A percentile compares a stretch with the other conserved stretches of the same genome.
Evolutionary conservation across 2,113 vertebrate genomes (phyloP).

Genomic region (Heterocephalus glaber): DNA sequence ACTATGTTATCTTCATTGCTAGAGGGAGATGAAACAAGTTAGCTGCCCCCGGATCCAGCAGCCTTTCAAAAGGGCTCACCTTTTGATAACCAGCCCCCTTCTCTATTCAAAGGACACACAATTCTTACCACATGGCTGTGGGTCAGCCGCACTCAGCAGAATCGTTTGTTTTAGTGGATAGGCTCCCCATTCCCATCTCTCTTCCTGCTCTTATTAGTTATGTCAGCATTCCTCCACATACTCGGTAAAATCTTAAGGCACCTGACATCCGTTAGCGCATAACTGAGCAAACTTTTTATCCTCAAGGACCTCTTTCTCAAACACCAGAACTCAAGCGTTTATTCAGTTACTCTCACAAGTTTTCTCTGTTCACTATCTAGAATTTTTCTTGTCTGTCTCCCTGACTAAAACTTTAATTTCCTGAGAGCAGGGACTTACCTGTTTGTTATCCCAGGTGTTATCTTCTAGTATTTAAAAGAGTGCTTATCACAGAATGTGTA

Average conservation of each 20-base stretch:
- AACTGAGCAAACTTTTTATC: not conserved
- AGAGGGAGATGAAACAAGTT: not conserved
- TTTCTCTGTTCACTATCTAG: not conserved
- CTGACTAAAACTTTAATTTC: not conserved
- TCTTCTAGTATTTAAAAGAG: not conserved
- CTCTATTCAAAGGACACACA: not conserved
- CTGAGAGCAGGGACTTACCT: not conserved
- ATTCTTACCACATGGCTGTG: not conserved
- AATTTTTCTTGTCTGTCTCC: not conserved
- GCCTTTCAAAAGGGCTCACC: not conserved
- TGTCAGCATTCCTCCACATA: not conserved
- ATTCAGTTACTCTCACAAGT: not conserved
- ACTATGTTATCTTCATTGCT: not conserved
- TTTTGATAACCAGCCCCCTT: not conserved
- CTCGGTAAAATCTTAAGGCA: not conserved
- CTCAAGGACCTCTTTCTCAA: not conserved
- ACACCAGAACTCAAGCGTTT: not conserved
- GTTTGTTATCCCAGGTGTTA: not conserved
- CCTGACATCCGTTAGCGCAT: not conserved
- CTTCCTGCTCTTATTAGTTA: not conserved
- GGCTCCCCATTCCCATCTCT: not conserved
- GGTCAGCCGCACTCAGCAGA: not conserved
- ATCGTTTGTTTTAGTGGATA: not conserved
- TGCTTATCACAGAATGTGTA: not conserved
- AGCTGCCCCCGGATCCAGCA: not conserved